Conservation (phyloP, 1,140 invertebrate genomes). For the Heliconius hewitsoni region DNA sequence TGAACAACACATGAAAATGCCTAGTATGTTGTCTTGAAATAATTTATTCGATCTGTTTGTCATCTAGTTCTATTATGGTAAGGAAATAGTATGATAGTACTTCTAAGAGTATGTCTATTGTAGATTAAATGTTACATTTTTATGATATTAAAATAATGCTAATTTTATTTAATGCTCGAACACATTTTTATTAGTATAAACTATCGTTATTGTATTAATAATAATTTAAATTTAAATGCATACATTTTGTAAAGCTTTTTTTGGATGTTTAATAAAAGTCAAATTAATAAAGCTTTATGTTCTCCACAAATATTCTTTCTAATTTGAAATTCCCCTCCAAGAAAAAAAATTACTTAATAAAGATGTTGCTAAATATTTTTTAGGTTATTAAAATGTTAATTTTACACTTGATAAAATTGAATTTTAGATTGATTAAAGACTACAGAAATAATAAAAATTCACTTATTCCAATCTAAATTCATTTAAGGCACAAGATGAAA, state of each 20-base stretch:
- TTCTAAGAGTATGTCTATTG: neutral
- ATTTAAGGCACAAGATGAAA: too few species aligned
- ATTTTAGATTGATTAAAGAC: too few species aligned
- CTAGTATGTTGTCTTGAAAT: neutral
- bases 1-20: neutral
- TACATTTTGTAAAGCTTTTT: constrained; percentile 11
- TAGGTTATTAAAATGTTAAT: too few species aligned
- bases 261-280: neutral
- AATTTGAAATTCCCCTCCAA: too few species aligned
- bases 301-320: neutral
- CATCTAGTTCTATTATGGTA: too few species aligned
- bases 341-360: too few species aligned
- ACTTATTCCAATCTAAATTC: too few species aligned
- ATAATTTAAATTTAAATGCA: neutral
- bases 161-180: neutral
- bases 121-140: neutral
- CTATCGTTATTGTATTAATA: neutral
- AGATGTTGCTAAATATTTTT: too few species aligned
- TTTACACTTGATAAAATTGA: too few species aligned
- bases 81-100: too few species aligned
- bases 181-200: neutral
- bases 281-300: neutral
- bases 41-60: neutral
- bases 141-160: neutral
- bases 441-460: too few species aligned